Percentiles rank a stretch among this genome's conserved stretches.
Conservation (phyloP, 2,888 invertebrate species). For the Microctonus aethiopoides region DNA sequence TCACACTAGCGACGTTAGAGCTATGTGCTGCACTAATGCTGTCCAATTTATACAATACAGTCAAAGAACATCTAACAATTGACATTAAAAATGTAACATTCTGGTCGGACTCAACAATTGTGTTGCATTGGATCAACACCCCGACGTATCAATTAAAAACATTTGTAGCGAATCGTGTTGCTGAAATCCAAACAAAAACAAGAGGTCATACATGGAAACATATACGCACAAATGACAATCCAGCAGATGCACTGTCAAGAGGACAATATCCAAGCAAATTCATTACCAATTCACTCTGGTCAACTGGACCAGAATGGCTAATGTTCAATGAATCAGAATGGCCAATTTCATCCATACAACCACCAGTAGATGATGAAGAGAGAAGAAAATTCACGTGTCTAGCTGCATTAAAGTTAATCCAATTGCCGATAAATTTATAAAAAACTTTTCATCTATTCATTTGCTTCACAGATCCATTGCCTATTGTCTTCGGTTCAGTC, state of each 20-base stretch:
- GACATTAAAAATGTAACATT: background rate
- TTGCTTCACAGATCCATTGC: too few relatives aligned
- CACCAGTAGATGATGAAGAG: too few relatives aligned
- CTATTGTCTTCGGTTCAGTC: too few relatives aligned
- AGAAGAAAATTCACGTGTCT: too few relatives aligned
- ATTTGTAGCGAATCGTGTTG: constrained; percentile 35
- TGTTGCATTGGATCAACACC: constrained; percentile 34
- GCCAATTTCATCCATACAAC: too few relatives aligned
- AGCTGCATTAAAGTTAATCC: too few relatives aligned
- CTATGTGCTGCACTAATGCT: constrained; percentile 36
- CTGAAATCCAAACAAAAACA: constrained; percentile 31
- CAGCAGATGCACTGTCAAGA: constrained; percentile 29
- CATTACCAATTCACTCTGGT: constrained; percentile 10
- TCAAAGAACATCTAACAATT: too few relatives aligned
- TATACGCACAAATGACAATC: constrained; percentile 26
- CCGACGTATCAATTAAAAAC: constrained; percentile 27
- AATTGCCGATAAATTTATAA: too few relatives aligned
- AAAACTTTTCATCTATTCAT: too few relatives aligned
- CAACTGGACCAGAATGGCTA: too few relatives aligned
- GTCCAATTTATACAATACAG: constrained; percentile 21
- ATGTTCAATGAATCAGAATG: too few relatives aligned
- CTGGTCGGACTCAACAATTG: constrained; percentile 39
- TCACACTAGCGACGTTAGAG: constrained; percentile 37
- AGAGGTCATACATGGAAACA: constrained; percentile 17
- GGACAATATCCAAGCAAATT: constrained; percentile 17